Evolutionary conservation across 2,888 invertebrate species (phyloP).

Genomic region (Drosophila pseudotalamancana): DNA sequence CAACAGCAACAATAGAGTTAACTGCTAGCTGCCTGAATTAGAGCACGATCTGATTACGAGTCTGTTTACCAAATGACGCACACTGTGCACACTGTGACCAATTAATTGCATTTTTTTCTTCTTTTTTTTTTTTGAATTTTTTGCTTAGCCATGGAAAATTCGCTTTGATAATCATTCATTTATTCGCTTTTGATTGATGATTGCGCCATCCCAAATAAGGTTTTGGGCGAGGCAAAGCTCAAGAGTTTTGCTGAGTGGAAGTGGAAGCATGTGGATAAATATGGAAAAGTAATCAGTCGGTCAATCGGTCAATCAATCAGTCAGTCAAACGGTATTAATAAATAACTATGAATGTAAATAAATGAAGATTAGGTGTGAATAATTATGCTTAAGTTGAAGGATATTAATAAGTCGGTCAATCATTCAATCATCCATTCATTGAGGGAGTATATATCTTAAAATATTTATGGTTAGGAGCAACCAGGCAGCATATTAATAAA

Average conservation of each 20-base stretch:
- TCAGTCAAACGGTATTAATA: too few species aligned
- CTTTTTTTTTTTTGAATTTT: conserved; percentile 21
- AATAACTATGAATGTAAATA: too few species aligned
- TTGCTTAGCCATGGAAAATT: conserved; percentile 35
- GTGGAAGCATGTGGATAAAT: background rate
- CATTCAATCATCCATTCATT: background rate
- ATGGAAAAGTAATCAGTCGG: too few species aligned
- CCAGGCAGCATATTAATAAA: too few species aligned
- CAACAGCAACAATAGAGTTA: conserved; percentile 27
- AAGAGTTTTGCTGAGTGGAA: conserved; percentile 4
- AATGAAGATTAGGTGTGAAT: too few species aligned
- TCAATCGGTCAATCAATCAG: background rate
- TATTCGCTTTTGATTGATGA: conserved; percentile 37
- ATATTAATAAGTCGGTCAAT: too few species aligned
- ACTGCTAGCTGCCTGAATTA: conserved; percentile 56
- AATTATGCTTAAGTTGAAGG: too few species aligned
- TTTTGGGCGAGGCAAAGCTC: conserved; percentile 16
- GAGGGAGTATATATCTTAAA: too few species aligned
- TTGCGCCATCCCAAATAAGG: conserved; percentile 1
- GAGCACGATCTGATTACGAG: conserved; percentile 70
- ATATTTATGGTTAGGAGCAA: too few species aligned
- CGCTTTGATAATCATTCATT: conserved; percentile 35
- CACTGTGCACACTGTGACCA: conserved; percentile 56
- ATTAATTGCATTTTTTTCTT: conserved; percentile 55
- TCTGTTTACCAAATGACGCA: conserved; percentile 68